Evolutionary conservation across 2,888 invertebrate species (phyloP).

Genomic region (Prionchulus punctatus): DNA sequence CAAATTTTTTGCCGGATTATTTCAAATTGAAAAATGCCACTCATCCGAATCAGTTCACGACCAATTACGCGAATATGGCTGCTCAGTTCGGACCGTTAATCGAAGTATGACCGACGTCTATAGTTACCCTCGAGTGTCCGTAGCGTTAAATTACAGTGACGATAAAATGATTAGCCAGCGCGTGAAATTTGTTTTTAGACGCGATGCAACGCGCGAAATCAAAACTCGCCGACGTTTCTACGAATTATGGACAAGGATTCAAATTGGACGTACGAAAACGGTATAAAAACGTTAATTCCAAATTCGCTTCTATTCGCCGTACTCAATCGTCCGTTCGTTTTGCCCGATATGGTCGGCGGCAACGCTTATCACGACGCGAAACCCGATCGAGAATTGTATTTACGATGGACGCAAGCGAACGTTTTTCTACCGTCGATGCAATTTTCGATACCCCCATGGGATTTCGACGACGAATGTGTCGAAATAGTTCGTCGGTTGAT

Average conservation of each 20-base stretch:
- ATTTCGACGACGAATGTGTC: constrained; percentile 55
- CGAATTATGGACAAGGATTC: constrained; percentile 68
- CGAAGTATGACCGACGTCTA: constrained; percentile 67
- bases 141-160: too few species aligned
- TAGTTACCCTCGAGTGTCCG: too few species aligned
- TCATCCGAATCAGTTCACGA: constrained; percentile 68
- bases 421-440: constrained; percentile 80
- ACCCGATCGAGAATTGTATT: constrained; percentile 63
- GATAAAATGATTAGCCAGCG: too few species aligned
- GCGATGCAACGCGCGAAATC: constrained; percentile 62
- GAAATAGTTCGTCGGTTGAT: constrained; percentile 49
- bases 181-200: too few species aligned
- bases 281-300: constrained; percentile 60
- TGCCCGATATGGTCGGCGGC: constrained; percentile 85
- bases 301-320: constrained; percentile 71
- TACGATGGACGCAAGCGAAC: constrained; percentile 56
- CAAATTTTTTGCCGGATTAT: constrained; percentile 14
- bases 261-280: constrained; percentile 62
- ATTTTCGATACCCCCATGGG: constrained; percentile 72
- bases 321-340: constrained; percentile 60
- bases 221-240: constrained; percentile 66
- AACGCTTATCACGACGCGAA: constrained; percentile 43
- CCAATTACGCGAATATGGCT: constrained; percentile 18
- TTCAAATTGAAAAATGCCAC: constrained; percentile 28
- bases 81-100: constrained; percentile 44